Percentiles rank a stretch among this genome's conserved stretches.
Conservation (phyloP, 2,797 vertebrate genomes). For the Aselliscus stoliczkanus region DNA sequence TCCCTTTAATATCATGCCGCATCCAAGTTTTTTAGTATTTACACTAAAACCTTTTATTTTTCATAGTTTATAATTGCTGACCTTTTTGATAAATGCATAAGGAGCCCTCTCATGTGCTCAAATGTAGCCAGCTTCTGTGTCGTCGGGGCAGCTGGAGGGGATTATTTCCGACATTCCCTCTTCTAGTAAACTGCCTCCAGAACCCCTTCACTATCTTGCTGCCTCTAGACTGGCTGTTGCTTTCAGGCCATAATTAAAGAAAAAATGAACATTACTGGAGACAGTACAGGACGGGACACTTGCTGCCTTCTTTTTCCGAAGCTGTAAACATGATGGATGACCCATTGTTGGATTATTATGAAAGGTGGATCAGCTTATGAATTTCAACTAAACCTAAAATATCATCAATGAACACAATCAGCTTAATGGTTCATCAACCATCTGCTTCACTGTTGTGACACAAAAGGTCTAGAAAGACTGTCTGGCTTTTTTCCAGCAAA, state of each 20-base stretch:
- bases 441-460: slow-evolving; percentile 58
- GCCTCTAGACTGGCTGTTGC: neutral
- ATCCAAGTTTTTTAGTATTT: neutral
- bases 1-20: neutral
- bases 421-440: slow-evolving; percentile 66
- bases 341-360: slow-evolving; percentile 63
- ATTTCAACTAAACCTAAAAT: slow-evolving; percentile 55
- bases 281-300: slow-evolving; percentile 29
- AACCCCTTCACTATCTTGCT: neutral
- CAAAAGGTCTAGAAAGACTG: slow-evolving; percentile 41
- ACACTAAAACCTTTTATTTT: neutral
- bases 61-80: neutral
- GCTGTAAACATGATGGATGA: slow-evolving; percentile 52
- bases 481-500: neutral
- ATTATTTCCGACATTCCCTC: neutral
- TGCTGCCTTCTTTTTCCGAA: slow-evolving; percentile 53
- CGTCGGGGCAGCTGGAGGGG: neutral
- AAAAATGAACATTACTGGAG: slow-evolving; percentile 58
- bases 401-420: neutral
- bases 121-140: neutral
- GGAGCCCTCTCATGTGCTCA: neutral
- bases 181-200: neutral
- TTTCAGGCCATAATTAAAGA: slow-evolving; percentile 59
- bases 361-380: slow-evolving; percentile 52
- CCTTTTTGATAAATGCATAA: neutral